Base-by-base conservation (phyloP, 2,113 vertebrate genomes). In the Pholis gunnellus region DNA sequence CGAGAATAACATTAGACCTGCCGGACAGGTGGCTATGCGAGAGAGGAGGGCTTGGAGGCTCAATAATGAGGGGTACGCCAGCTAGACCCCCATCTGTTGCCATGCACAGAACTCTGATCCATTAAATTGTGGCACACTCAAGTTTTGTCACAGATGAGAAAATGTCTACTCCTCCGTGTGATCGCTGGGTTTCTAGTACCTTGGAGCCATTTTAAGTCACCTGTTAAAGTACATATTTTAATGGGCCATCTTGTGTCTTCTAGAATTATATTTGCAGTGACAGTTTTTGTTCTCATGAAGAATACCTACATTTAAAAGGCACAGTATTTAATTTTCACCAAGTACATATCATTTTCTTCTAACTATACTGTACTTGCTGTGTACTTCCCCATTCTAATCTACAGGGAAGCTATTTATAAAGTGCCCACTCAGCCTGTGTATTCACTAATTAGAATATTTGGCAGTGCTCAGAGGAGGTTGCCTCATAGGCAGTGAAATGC, bases 21-120 rank as follows among this genome's bases (percentile, higher is more conserved):
- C 87, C 75, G 91, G 94, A 94, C 95, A 95, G 93, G 94, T 94
- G 93, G 94, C 87, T 59, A 27, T 77, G 88, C 57, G 67, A 89
- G 85, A 73, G 86, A 88, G 89, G 84, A 92, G 85, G 88, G 89
- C 90, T 91, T 85, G 72, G 79, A 91, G 93, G 89, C 82, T 86
- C 89, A 88, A 86, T 94, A 94, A 95, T 92, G 93, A 95, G 91
- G 89, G 81, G 68, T 79, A 82, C 87, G 92, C 89, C 94, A 93
- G 93, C 91, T 89, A 92, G 91, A 91, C 87, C 89, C 92, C 95
- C 94, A 95, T 95, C 94, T 94, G 94, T 87, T 92, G 88, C 89
- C 88, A 81, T 84, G 84, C 91, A 88, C 91, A 89, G 79, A 87
- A 92, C 91, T 91, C 86, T 87, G 92, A 94, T 94, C 91, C 89